These are phyloP conservation scores for Temnothorax nylanderi DNA, from an alignment of 1,140 invertebrate species.

Conservation along the genomic window DNA sequence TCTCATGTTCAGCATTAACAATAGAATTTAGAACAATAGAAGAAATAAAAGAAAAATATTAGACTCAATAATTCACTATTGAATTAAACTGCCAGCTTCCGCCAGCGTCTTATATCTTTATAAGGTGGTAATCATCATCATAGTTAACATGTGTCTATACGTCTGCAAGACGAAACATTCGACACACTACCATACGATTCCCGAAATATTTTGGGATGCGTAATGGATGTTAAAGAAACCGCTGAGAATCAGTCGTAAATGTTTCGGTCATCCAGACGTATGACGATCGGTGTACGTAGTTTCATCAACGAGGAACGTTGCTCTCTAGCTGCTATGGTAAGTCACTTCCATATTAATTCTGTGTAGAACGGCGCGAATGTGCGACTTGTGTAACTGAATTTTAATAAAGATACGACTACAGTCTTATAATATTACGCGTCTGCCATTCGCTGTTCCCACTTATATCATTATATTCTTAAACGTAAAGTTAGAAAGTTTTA, in stretches of 20 bases:
- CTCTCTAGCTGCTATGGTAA: conserved; percentile 69
- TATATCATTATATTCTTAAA: conserved; percentile 16
- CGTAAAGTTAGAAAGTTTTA: conserved; percentile 4
- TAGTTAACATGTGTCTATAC: conserved; percentile 72
- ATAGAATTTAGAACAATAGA: neutral
- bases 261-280: conserved; percentile 83
- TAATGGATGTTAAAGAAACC: neutral
- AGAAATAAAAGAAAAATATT: neutral
- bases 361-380: conserved; percentile 76
- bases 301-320: conserved; percentile 40
- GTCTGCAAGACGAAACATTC: conserved; percentile 82
- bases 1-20: neutral
- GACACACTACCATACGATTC: neutral
- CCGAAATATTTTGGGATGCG: neutral
- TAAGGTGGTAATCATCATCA: conserved; percentile 65
- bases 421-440: conserved; percentile 56
- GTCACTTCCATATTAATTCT: conserved; percentile 72
- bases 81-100: conserved; percentile 74
- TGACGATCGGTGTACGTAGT: conserved; percentile 58
- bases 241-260: conserved; percentile 56
- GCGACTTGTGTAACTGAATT: conserved; percentile 79
- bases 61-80: conserved; percentile 44
- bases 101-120: conserved; percentile 73
- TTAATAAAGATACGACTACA: conserved; percentile 81
- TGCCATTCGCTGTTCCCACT: neutral